Evolutionary conservation across 1,140 invertebrate species (phyloP), one percentile per base, ranked within the genome.

Genomic region (Rhagoletis zephyria): DNA sequence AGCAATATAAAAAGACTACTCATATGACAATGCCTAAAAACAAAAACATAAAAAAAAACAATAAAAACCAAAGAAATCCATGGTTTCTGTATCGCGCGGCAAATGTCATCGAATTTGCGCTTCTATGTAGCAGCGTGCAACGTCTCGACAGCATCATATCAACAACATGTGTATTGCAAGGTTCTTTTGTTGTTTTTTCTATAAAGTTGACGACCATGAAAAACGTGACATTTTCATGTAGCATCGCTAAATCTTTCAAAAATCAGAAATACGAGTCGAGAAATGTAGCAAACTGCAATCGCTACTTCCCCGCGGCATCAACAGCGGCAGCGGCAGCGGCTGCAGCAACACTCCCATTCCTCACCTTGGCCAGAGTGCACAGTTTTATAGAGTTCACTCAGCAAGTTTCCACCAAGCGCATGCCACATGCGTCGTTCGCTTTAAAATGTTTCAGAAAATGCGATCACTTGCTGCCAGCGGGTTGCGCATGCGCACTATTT

Each of bases 151-250:
- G 48, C 85, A 48, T 40, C 61, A 86, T 86, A 40, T 64, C 45
- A 56, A 56, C 45, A 67, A 48, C 85, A 87, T 67, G 45, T 59
- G 85, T 56, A 40, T 65, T 45, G 48, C 70, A n/a, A 12, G 9
- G 63, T 85, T 48, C 12, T 60, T 12, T 87, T 74, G 56, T 87
- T 74, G 48, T 45, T 70, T 74, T 59, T 56, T 51, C 2, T 81
- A n/a, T 67, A 67, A 86, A 74, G 70, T 87, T 91, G 90, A 90
- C 91, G 91, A 92, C 91, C 91, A 92, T 92, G 91, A 92, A 92
- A 92, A 92, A 92, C 91, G 91, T 92, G 91, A 92, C 91, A 92
- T 92, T 92, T 92, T 92, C 90, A 92, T 92, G 91, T 92, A 91
- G 91, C 91, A 91, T 91, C 91, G 91, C 90, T 91, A 92, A 92